A percentile compares a stretch with the other conserved stretches of the same genome.
phyloP scores from a whole-genome alignment of 2,113 vertebrate species.

The Oxyura jamaicensis region DNA sequence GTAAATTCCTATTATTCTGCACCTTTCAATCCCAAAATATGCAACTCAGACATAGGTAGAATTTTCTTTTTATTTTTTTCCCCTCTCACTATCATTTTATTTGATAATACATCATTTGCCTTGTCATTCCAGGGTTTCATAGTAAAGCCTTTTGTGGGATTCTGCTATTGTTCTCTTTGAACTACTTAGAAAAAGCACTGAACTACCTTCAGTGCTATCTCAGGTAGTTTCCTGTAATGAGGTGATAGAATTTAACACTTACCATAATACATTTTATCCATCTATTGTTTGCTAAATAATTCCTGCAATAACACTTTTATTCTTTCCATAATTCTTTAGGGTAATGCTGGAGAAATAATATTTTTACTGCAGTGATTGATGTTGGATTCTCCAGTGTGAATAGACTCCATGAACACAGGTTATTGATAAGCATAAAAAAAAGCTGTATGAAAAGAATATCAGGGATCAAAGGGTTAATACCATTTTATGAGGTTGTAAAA shows the following conservation, averaged over 20 bases:
- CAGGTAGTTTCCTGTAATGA: slow-evolving; percentile 75
- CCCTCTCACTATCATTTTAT: slow-evolving; percentile 23
- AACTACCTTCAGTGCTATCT: slow-evolving; percentile 65
- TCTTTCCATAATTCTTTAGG: slow-evolving; percentile 82
- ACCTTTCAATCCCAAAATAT: slow-evolving; percentile 9
- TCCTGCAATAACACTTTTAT: slow-evolving; percentile 84
- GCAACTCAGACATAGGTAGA: slow-evolving; percentile 40
- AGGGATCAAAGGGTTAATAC: slow-evolving; percentile 86
- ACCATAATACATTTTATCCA: slow-evolving; percentile 81
- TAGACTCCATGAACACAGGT: slow-evolving; percentile 67
- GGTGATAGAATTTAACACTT: slow-evolving; percentile 83
- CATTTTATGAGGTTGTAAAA: slow-evolving; percentile 88
- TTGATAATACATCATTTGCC: slow-evolving; percentile 38
- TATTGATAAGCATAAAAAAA: slow-evolving; percentile 82
- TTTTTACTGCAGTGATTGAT: slow-evolving; percentile 81
- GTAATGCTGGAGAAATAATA: slow-evolving; percentile 77
- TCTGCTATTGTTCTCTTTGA: slow-evolving; percentile 75
- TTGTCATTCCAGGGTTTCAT: slow-evolving; percentile 27
- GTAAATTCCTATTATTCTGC: not conserved
- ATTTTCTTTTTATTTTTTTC: not conserved
- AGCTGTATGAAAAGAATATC: slow-evolving; percentile 67
- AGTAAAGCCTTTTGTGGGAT: slow-evolving; percentile 64
- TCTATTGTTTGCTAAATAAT: slow-evolving; percentile 85
- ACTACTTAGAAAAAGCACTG: slow-evolving; percentile 61
- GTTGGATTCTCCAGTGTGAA: slow-evolving; percentile 59